These are phyloP conservation scores for Ciconia boyciana DNA, from an alignment of 2,113 vertebrate species.

Conservation along the genomic window DNA sequence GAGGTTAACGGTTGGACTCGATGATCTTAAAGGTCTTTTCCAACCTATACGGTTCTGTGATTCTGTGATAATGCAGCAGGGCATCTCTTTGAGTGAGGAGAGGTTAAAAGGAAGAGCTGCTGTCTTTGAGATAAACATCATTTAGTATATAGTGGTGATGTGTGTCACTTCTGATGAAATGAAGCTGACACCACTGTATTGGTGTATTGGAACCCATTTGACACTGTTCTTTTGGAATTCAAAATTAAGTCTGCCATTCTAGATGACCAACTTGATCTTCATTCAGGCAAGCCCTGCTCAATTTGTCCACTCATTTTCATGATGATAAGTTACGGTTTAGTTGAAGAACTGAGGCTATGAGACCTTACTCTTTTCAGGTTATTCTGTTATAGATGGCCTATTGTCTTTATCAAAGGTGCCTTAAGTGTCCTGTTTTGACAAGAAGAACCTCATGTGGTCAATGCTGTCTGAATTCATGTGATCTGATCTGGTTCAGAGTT, in stretches of 20 bases:
- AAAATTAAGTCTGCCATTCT: background rate
- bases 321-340: background rate
- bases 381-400: background rate
- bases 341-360: background rate
- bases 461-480: background rate
- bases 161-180: no score
- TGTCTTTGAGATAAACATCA: no score
- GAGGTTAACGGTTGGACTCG: no score
- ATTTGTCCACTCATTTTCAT: background rate
- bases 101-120: no score
- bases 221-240: background rate
- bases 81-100: no score
- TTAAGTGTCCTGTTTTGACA: background rate
- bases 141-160: no score
- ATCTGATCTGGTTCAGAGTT: background rate
- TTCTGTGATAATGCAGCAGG: no score
- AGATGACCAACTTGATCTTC: background rate
- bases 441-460: background rate
- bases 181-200: background rate
- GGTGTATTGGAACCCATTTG: background rate
- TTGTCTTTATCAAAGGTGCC: background rate
- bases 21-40: no score
- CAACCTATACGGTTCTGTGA: no score
- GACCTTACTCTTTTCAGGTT: background rate
- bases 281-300: background rate